Percentiles rank a stretch among this genome's conserved stretches.
These are phyloP conservation scores for Knipowitschia caucasica DNA, from an alignment of 2,797 vertebrate species.

Conservation along the genomic window DNA sequence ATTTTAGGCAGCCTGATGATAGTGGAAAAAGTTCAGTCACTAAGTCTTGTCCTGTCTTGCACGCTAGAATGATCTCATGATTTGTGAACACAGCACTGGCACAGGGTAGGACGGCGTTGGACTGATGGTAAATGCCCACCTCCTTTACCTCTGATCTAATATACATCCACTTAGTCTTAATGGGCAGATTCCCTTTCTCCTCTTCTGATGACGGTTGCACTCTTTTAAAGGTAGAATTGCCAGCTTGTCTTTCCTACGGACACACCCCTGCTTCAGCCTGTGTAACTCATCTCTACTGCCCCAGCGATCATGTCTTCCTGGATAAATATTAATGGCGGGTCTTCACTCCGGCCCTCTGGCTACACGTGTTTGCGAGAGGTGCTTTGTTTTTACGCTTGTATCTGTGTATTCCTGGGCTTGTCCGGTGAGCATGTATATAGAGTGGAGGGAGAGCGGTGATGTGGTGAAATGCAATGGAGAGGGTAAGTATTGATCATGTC, in stretches of 20 bases:
- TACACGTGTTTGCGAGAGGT: constrained; percentile 47
- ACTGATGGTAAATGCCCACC: constrained; percentile 73
- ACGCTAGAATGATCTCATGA: not conserved
- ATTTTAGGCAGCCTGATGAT: not conserved
- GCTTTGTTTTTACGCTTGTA: constrained; percentile 45
- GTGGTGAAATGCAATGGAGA: constrained; percentile 74
- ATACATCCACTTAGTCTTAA: constrained; percentile 78
- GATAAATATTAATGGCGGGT: constrained; percentile 63
- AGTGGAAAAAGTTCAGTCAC: constrained; percentile 27
- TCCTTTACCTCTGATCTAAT: constrained; percentile 78
- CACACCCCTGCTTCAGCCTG: constrained; percentile 18
- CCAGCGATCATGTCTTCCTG: constrained; percentile 34
- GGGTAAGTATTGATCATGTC: constrained; percentile 71
- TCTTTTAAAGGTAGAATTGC: constrained; percentile 69
- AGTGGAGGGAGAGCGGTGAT: constrained; percentile 51
- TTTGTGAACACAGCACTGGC: constrained; percentile 11
- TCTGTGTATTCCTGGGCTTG: constrained; percentile 21
- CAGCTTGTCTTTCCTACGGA: constrained; percentile 65
- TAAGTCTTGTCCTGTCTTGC: constrained; percentile 1
- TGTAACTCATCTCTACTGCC: constrained; percentile 39
- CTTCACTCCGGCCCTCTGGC: constrained; percentile 54
- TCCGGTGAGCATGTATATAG: constrained; percentile 12
- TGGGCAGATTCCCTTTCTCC: constrained; percentile 75
- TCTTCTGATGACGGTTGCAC: constrained; percentile 67
- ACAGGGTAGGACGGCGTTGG: constrained; percentile 49